A percentile compares a stretch with the other conserved stretches of the same genome.
Evolutionary conservation across 1,140 invertebrate species (phyloP).

Genomic region (Apis dorsata): DNA sequence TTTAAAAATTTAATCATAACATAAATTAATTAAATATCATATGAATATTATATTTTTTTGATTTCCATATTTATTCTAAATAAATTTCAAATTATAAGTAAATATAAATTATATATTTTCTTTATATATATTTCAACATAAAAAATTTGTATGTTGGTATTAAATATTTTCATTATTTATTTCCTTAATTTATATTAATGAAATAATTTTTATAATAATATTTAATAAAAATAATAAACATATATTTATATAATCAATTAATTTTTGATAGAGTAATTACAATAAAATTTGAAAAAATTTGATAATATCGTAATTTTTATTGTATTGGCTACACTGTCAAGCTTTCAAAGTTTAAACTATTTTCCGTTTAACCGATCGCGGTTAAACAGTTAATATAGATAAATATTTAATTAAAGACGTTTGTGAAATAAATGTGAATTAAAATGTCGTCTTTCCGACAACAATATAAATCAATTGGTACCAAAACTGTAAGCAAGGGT

Average conservation of each 20-base stretch:
- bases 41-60: background rate
- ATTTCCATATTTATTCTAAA: background rate
- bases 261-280: background rate
- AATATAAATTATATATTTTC: background rate
- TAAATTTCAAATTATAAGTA: background rate
- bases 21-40: background rate
- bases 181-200: background rate
- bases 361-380: background rate
- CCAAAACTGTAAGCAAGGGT: constrained; percentile 1
- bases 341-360: background rate
- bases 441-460: background rate
- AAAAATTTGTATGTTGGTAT: background rate
- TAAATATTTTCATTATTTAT: background rate
- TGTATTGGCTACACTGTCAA: background rate
- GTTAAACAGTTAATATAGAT: background rate
- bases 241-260: background rate
- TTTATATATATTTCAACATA: too few relatives aligned
- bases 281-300: background rate
- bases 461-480: background rate
- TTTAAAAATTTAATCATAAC: background rate
- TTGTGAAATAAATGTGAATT: background rate
- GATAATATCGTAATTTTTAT: background rate
- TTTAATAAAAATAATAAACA: background rate
- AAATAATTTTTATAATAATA: background rate
- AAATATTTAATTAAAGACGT: background rate